Evolutionary conservation across 2,113 vertebrate species (phyloP).

Genomic region (Calidris pygmaea): DNA sequence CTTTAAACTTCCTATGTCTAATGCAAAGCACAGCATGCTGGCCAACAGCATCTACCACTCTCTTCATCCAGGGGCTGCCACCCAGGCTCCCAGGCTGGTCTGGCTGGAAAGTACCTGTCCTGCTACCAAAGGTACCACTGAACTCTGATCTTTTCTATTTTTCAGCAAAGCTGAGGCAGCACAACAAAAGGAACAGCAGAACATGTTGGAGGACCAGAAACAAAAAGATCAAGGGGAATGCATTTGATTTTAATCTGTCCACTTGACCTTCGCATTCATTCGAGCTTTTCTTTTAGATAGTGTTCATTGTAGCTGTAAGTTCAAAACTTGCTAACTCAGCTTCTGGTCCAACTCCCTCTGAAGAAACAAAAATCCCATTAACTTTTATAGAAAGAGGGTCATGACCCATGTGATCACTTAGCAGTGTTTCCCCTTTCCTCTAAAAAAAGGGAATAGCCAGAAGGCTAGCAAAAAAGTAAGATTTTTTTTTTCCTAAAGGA

Average conservation of each 20-base stretch:
- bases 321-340: slow-evolving; percentile 12
- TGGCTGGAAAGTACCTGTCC: background rate
- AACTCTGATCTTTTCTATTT: background rate
- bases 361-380: slow-evolving; percentile 30
- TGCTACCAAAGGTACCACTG: background rate
- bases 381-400: background rate
- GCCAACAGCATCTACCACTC: background rate
- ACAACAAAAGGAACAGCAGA: background rate
- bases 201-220: background rate
- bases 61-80: background rate
- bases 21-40: background rate
- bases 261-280: background rate
- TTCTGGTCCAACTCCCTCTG: background rate
- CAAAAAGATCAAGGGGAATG: background rate
- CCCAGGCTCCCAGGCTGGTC: background rate
- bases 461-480: background rate
- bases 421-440: background rate
- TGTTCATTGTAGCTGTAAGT: background rate
- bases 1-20: background rate
- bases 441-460: background rate
- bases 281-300: background rate
- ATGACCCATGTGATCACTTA: background rate
- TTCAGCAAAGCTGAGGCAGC: background rate
- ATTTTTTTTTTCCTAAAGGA: background rate
- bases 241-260: background rate